These are phyloP conservation scores for Caranx melampygus DNA, from an alignment of 2,113 vertebrate genomes.

Conservation along the genomic window DNA sequence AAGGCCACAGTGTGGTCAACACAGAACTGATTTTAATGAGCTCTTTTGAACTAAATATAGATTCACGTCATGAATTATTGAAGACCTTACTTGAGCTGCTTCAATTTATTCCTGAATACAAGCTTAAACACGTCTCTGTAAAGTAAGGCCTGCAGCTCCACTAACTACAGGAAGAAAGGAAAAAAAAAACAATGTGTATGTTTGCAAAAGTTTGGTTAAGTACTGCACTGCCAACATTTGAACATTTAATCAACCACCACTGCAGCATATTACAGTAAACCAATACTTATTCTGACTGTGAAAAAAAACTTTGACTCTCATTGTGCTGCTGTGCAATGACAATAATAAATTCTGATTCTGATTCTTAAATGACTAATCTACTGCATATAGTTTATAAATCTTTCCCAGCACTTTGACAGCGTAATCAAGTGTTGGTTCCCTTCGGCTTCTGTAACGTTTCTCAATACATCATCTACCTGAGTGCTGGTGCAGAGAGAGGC, in stretches of 20 bases:
- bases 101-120: background rate
- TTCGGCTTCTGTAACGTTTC: background rate
- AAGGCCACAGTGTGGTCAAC: background rate
- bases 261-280: background rate
- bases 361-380: background rate
- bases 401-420: constrained; percentile 27
- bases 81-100: background rate
- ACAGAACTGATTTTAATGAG: background rate
- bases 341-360: too few relatives aligned
- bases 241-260: constrained; percentile 15
- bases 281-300: background rate
- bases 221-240: background rate
- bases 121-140: background rate
- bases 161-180: background rate
- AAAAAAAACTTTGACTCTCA: too few relatives aligned
- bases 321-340: too few relatives aligned
- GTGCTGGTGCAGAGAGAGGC: constrained; percentile 16
- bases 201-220: background rate
- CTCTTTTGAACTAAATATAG: background rate
- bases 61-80: background rate
- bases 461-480: constrained; percentile 36
- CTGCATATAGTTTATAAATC: constrained; percentile 26
- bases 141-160: background rate
- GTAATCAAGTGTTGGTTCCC: constrained; percentile 17
- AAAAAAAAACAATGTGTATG: background rate